Percentiles rank a stretch among this genome's conserved stretches.
Evolutionary conservation across 2,888 invertebrate species (phyloP).

Genomic region (Caenorhabditis auriculariae): DNA sequence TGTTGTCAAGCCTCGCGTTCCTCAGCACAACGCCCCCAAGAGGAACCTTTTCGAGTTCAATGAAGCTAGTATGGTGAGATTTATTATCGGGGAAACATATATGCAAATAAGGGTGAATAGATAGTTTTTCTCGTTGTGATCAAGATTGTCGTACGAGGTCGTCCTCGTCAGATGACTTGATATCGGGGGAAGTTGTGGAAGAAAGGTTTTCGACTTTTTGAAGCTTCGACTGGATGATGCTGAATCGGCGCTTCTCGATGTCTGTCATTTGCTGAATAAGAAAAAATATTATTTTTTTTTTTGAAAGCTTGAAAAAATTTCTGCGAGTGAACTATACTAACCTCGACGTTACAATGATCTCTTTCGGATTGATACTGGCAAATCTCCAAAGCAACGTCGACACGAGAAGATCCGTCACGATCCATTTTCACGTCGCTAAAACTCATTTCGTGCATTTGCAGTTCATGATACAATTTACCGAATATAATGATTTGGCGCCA

Average conservation of each 20-base stretch:
- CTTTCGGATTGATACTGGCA: constrained; percentile 45
- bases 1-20: constrained; percentile 24
- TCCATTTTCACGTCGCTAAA: constrained; percentile 42
- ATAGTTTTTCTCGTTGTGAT: constrained; percentile 5
- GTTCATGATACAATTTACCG: constrained; percentile 13
- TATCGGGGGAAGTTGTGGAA: neutral
- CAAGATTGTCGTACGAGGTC: neutral
- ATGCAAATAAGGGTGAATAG: constrained; percentile 16
- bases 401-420: constrained; percentile 41
- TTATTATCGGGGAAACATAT: constrained; percentile 12
- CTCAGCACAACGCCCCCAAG: constrained; percentile 4
- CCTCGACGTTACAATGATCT: constrained; percentile 42
- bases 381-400: constrained; percentile 44
- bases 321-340: constrained; percentile 8
- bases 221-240: constrained; percentile 36
- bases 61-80: constrained; percentile 15
- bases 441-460: neutral
- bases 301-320: neutral
- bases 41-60: constrained; percentile 42
- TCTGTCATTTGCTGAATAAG: constrained; percentile 41
- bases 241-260: constrained; percentile 32
- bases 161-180: neutral
- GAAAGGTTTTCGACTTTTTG: constrained; percentile 17
- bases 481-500: constrained; percentile 50
- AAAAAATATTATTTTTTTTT: neutral